Evolutionary conservation across 2,797 vertebrate species (phyloP), one percentile per base, ranked within the genome.

Genomic region (Dryobates pubescens): DNA sequence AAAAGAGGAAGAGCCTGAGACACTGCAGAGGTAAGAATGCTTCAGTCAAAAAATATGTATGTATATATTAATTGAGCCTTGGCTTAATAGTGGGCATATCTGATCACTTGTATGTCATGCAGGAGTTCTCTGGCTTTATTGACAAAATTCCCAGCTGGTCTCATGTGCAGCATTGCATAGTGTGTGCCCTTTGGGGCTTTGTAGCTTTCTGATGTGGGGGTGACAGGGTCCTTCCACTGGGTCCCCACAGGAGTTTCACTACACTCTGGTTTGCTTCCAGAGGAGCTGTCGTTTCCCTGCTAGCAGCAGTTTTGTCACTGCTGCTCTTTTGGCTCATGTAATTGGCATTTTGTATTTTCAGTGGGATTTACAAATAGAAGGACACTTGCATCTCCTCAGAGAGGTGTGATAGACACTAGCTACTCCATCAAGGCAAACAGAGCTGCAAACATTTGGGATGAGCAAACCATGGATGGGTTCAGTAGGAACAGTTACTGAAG

Each of bases 11-110:
- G 54, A 23, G 8, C 61, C 74, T 27, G 63, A 58, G 75, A 62
- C 47, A 22, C 5, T 18, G 36, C 27, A 57, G 69, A 95, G 96
- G 95, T 97, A 97, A 96, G 96, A 75, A 88, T 88, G 1, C 22
- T 63, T 84, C 9, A 13, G 18, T 76, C 12, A 27, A 18, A 43
- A 32, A 8, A 38, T 38, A 38, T 13, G 38, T 38, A 38, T 38
- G 13, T 38, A 38, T 38, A 38, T 38, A 38, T 38, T 13, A 38
- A 38, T 38, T 38, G 38, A 38, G 38, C 3, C 13, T 86, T 74
- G 8, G 4, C 9, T 88, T 77, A 73, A 17, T 38, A 61, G 3
- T 75, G 43, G 38, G 14, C 2, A 4, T 53, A 27, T 67, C 32
- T 90, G 53, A 68, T 64, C 4, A 20, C 86, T 89, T 3, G 0